Base-by-base conservation (phyloP, 2,113 vertebrate species). In the Pteronura brasiliensis region DNA sequence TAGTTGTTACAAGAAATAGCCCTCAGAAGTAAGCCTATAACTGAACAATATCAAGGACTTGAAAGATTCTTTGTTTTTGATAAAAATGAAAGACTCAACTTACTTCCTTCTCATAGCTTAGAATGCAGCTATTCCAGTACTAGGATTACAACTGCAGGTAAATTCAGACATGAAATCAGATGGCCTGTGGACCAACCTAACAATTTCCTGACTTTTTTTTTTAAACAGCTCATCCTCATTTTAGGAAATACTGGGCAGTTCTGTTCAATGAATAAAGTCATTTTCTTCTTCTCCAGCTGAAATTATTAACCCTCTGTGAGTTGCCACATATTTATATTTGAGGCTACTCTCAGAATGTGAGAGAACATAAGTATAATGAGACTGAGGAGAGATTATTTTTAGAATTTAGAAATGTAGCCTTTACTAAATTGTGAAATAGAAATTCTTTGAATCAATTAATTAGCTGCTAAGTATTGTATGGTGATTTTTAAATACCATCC, bases 31-130 rank as follows among this genome's bases (percentile, higher is more conserved):
- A 98, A 98, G 82, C 61, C 76, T 90, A 7, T 55, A 94, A 98
- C 76, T 82, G 1, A 87, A 4, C 29, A 7, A 0, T 99, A 98
- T 10, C 96, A 96, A 98, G 99, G 98, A 55, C 97, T 98, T 77
- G 98, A 99, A 79, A 98, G 95, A 85, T 99, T 99, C 95, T 99
- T 99, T 98, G 79, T 87, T 93, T n/a, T 86, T 67, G 97, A 97
- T 76, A 57, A 93, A 96, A 98, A 67, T 67, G 97, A 67, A 80
- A 97, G 34, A 17, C 31, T 42, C 59, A 79, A 96, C 65, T 69
- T 74, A 2, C 1, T 0, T 90, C 92, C 95, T 92, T 89, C 97
- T 80, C 59, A 1, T 36, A 20, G 15, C 77, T 90, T 97, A 97
- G 89, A 82, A 88, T 72, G 18, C 72, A 74, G 29, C 59, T 42